These are phyloP conservation scores for Ictidomys tridecemlineatus DNA, from an alignment of 2,113 vertebrate species.

Conservation along the genomic window DNA sequence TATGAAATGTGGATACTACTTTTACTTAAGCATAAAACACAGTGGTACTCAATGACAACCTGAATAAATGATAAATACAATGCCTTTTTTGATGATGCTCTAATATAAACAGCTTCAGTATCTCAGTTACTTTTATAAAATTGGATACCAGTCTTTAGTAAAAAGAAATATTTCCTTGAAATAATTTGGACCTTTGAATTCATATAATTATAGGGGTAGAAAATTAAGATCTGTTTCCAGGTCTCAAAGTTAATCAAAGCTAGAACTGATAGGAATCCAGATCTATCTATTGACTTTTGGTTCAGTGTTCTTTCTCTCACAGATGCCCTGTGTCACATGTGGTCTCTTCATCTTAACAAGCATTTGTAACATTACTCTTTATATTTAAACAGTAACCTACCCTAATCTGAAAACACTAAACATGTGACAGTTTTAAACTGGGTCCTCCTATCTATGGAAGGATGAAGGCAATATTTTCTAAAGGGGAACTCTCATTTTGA, in stretches of 20 bases:
- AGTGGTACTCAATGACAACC: neutral
- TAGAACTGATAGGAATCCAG: conserved; percentile 22
- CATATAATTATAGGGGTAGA: neutral
- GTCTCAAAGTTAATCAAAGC: conserved; percentile 15
- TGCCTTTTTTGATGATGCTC: neutral
- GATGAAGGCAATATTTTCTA: conserved; percentile 83
- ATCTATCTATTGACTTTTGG: neutral
- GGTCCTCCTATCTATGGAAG: conserved; percentile 87
- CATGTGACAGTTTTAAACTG: conserved; percentile 87
- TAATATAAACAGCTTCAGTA: neutral
- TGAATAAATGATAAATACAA: conserved; percentile 26
- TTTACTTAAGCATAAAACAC: neutral
- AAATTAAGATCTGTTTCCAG: neutral
- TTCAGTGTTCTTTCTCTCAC: neutral
- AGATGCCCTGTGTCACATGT: neutral
- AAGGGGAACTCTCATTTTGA: conserved; percentile 70
- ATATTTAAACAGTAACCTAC: conserved; percentile 66
- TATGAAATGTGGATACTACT: neutral
- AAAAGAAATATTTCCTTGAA: neutral
- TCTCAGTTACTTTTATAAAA: conserved; percentile 22
- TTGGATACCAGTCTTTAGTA: neutral
- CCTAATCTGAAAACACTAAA: conserved; percentile 72
- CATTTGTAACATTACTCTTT: neutral
- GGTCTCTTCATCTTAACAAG: neutral
- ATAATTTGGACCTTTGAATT: neutral